phyloP scores from a whole-genome alignment of 2,797 vertebrate species.

The Hoplostethus mediterraneus region DNA sequence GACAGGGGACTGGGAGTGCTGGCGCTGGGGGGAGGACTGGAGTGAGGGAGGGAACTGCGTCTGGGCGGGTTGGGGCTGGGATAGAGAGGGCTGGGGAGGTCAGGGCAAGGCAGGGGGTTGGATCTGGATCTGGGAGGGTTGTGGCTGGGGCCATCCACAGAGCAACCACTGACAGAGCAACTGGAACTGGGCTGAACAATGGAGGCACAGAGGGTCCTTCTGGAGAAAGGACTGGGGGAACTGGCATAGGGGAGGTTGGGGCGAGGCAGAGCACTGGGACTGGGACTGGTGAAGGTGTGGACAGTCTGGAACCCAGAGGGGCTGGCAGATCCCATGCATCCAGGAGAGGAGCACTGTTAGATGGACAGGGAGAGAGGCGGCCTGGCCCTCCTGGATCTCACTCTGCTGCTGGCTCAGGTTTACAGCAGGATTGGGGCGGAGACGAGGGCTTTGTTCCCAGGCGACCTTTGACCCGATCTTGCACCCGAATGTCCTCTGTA shows the following conservation, averaged over 20 bases:
- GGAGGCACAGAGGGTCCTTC: constrained; percentile 5
- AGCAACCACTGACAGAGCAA: constrained; percentile 34
- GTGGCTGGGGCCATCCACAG: constrained; percentile 20
- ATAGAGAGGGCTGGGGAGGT: constrained; percentile 19
- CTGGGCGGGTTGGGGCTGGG: constrained; percentile 24
- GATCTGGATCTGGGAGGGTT: constrained; percentile 47
- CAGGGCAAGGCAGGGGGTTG: constrained; percentile 45
- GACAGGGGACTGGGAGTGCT: constrained; percentile 1
- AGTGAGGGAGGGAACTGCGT: constrained; percentile 27
- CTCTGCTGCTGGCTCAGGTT: constrained; percentile 11
- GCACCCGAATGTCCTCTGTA: constrained; percentile 91
- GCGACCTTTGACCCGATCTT: constrained; percentile 93
- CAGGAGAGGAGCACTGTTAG: constrained; percentile 16
- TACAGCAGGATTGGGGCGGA: constrained; percentile 54
- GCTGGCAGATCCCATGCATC: constrained; percentile 14
- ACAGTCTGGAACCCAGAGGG: constrained; percentile 26
- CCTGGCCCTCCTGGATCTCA: not conserved
- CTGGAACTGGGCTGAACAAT: constrained; percentile 32
- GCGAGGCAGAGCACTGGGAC: constrained; percentile 21
- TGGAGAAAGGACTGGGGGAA: constrained; percentile 2
- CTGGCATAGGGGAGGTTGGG: not conserved
- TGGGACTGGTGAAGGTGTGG: constrained; percentile 7
- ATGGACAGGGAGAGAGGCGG: constrained; percentile 29
- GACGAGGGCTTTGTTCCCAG: constrained; percentile 86
- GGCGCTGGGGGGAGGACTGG: constrained; percentile 34